A percentile compares a stretch with the other conserved stretches of the same genome.
Conservation (phyloP, 2,888 invertebrate species). For the Standfussiana lucernea region DNA sequence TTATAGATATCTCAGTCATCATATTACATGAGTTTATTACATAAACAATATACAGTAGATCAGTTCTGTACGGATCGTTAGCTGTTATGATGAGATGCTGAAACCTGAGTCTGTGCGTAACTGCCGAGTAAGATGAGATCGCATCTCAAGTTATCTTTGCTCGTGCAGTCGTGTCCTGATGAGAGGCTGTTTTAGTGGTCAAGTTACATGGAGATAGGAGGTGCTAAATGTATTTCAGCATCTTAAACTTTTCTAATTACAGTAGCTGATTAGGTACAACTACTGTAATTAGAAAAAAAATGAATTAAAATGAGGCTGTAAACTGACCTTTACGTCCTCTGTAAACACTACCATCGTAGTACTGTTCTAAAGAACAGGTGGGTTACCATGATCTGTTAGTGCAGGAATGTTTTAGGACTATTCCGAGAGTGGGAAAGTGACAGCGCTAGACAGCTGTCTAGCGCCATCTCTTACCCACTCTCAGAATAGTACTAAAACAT, state of each 20-base stretch:
- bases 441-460: too few relatives aligned
- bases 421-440: too few relatives aligned
- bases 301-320: neutral
- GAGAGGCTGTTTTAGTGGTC: conserved; percentile 35
- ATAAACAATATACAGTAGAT: conserved; percentile 61
- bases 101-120: conserved; percentile 56
- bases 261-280: neutral
- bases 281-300: neutral
- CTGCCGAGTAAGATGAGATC: conserved; percentile 45
- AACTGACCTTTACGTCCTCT: neutral
- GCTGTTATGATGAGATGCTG: conserved; percentile 59
- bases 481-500: too few relatives aligned
- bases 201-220: conserved; percentile 30
- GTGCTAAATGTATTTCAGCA: too few relatives aligned
- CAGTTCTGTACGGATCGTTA: conserved; percentile 31
- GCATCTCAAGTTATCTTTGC: conserved; percentile 39
- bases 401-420: too few relatives aligned
- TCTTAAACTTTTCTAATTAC: too few relatives aligned
- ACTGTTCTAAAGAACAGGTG: too few relatives aligned
- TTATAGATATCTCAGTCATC: conserved; percentile 32
- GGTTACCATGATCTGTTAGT: too few relatives aligned
- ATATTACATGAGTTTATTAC: conserved; percentile 54
- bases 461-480: too few relatives aligned
- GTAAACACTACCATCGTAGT: neutral
- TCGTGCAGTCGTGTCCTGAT: conserved; percentile 1